A percentile compares a stretch with the other conserved stretches of the same genome.
Conservation (phyloP, 2,888 invertebrate species). For the Isotomurus palustris region DNA sequence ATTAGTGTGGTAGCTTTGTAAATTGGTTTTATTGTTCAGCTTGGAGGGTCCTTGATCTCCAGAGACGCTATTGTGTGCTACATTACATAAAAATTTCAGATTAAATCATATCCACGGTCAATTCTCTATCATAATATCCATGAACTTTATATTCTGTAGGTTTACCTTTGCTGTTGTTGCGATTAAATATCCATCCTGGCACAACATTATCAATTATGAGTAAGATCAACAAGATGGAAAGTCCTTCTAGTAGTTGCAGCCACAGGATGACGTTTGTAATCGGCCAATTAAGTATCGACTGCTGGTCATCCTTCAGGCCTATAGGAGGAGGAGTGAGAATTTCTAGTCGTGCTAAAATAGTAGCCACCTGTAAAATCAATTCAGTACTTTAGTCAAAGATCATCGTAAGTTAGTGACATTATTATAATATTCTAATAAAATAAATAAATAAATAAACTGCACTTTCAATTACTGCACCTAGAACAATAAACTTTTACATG, state of each 20-base stretch:
- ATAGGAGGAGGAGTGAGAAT: constrained; percentile 6
- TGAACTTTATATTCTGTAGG: background rate
- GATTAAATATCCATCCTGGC: constrained; percentile 35
- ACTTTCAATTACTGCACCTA: too few relatives aligned
- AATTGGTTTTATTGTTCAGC: background rate
- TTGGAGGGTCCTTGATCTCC: background rate
- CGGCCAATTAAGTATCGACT: constrained; percentile 33
- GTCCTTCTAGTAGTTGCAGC: constrained; percentile 35
- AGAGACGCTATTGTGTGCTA: background rate
- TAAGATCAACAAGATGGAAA: constrained; percentile 29
- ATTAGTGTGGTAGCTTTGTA: background rate
- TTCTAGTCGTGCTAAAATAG: constrained; percentile 27
- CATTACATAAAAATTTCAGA: too few relatives aligned
- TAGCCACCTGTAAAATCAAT: constrained; percentile 23
- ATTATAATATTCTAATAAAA: too few relatives aligned
- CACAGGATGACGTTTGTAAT: constrained; percentile 34
- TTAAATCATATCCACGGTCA: too few relatives aligned
- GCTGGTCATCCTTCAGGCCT: constrained; percentile 7
- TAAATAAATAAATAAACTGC: too few relatives aligned
- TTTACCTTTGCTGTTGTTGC: constrained; percentile 16
- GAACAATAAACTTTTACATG: too few relatives aligned
- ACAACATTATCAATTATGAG: constrained; percentile 35
- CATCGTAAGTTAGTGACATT: too few relatives aligned
- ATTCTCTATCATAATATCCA: too few relatives aligned
- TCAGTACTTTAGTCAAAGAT: background rate